Conservation (phyloP, 2,888 invertebrate species). For the Noctua janthe region DNA sequence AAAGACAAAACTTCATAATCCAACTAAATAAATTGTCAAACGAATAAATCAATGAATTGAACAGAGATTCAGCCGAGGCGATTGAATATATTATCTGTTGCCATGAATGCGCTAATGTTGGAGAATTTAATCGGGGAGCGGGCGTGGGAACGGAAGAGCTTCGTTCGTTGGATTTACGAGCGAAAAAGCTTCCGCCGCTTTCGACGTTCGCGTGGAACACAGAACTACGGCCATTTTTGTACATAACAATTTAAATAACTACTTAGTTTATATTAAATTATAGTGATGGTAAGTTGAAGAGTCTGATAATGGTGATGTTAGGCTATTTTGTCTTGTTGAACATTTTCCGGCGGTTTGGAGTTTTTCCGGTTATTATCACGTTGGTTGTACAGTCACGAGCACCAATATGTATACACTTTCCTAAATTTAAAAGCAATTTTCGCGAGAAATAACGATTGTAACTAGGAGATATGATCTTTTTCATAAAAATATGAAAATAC, state of each 20-base stretch:
- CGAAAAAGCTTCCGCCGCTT: constrained; percentile 81
- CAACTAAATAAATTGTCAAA: constrained; percentile 60
- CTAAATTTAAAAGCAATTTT: too few relatives aligned
- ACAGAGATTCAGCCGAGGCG: constrained; percentile 73
- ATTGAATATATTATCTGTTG: constrained; percentile 82
- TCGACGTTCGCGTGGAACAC: constrained; percentile 70
- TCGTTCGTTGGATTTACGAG: constrained; percentile 81
- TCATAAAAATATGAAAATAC: too few relatives aligned
- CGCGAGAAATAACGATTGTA: too few relatives aligned
- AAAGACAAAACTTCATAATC: constrained; percentile 41
- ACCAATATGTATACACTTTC: too few relatives aligned
- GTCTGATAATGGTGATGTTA: constrained; percentile 5
- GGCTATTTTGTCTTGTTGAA: constrained; percentile 7
- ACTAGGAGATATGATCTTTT: too few relatives aligned
- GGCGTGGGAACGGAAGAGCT: constrained; percentile 76
- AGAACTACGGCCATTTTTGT: constrained; percentile 70
- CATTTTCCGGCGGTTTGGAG: neutral
- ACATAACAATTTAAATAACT: constrained; percentile 70
- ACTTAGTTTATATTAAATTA: constrained; percentile 63
- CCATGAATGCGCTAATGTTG: constrained; percentile 82
- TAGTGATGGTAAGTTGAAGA: constrained; percentile 37
- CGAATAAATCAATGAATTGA: constrained; percentile 74
- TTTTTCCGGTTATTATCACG: neutral
- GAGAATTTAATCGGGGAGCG: constrained; percentile 81
- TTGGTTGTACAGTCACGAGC: neutral